Evolutionary conservation across 2,113 vertebrate species (phyloP), one percentile per base, ranked within the genome.

Genomic region (Spea bombifrons): DNA sequence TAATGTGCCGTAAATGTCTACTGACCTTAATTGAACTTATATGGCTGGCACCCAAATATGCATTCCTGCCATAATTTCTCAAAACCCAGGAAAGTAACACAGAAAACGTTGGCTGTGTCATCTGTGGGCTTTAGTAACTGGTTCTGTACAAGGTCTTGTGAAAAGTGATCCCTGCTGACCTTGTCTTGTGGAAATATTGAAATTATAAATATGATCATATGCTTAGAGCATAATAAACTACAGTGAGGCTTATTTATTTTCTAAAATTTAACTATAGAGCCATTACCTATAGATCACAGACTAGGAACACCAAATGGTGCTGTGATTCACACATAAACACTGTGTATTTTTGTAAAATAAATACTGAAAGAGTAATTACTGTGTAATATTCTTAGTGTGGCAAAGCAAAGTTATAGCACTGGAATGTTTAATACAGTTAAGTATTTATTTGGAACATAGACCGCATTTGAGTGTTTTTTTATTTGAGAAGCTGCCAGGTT

Each of bases 51-150:
- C 66, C 53, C 69, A 77, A 70, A 49, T 5, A 49, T 61, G 12
- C 66, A 77, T 77, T 77, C 75, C 46, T 77, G 66, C 52, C 57
- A 52, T 77, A 48, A 77, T 63, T 70, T 77, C 59, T 77, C 52
- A 77, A 77, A 70, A 77, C 66, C n/a, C 66, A 77, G 45, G 45
- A 59, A 70, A 64, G 15, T 53, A 55, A 75, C 65, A 30, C 13
- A 75, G 49, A 67, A 67, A 70, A 57, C 52, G 16, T n/a, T 66
- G 50, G 67, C 66, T 4, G 30, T 55, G 1, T 68, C 53, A 44
- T 57, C 73, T 75, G 64, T 66, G 74, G 74, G 74, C 67, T 75
- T 75, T 66, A 53, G 30, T 65, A 50, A 8, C 55, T 55, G 65
- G 74, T 43, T 75, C 50, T 75, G 74, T 66, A 52, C 65, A 75